Percentiles rank a stretch among this genome's conserved stretches.
phyloP scores from a whole-genome alignment of 2,888 invertebrate genomes.

The Eudasyphora cyanicolor region DNA sequence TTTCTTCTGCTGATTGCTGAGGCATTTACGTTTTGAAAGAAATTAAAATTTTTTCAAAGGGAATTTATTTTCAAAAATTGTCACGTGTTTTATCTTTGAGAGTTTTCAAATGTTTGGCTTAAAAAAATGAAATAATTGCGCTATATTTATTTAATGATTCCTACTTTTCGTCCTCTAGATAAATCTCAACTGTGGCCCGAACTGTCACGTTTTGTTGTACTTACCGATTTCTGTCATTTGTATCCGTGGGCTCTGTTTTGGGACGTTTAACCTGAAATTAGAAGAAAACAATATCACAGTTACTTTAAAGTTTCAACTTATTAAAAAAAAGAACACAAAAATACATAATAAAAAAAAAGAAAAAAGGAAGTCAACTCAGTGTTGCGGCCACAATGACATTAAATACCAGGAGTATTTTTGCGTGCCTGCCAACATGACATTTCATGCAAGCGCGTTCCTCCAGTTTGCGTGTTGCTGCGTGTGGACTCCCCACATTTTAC shows the following conservation, averaged over 20 bases:
- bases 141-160: no score
- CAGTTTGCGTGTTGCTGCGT: conserved; percentile 53
- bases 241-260: conserved; percentile 84
- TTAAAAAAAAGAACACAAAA: conserved; percentile 34
- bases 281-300: conserved; percentile 49
- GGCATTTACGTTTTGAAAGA: not conserved
- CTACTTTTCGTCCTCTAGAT: no score
- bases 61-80: not conserved
- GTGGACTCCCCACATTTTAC: conserved; percentile 58
- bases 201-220: conserved; percentile 73
- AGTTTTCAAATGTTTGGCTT: not conserved
- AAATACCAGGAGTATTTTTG: conserved; percentile 62
- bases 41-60: not conserved
- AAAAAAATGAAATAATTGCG: no score
- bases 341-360: conserved; percentile 40
- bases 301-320: conserved; percentile 18
- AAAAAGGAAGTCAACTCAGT: not conserved
- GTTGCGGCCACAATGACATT: conserved; percentile 46
- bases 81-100: conserved; percentile 4
- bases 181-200: no score
- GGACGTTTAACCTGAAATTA: conserved; percentile 87
- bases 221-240: conserved; percentile 86
- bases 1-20: not conserved
- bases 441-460: conserved; percentile 55
- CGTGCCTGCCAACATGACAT: conserved; percentile 52